Percentiles rank a stretch among this genome's conserved stretches.
phyloP scores from a whole-genome alignment of 2,888 invertebrate species.

The Zonitis immaculata region DNA sequence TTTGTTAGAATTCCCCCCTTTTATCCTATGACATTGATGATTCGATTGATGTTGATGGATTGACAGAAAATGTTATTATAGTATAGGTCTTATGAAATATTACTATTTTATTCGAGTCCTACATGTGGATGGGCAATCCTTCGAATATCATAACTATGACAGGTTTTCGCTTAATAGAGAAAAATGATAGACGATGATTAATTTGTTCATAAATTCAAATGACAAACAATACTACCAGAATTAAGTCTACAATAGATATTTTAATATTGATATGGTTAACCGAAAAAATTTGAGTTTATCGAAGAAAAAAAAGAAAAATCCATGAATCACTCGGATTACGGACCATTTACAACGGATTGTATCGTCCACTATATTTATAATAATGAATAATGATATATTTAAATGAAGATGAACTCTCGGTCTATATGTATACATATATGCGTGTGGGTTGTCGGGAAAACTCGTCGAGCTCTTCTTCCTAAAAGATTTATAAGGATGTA shows the following conservation, averaged over 20 bases:
- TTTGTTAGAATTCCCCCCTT: constrained; percentile 19
- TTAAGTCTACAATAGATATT: constrained; percentile 4
- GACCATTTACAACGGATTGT: neutral
- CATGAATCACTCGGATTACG: too few species aligned
- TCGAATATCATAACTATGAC: constrained; percentile 18
- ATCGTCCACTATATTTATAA: neutral
- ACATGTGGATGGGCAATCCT: constrained; percentile 15
- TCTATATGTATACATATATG: too few species aligned
- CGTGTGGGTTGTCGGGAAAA: constrained; percentile 1
- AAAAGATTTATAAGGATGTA: constrained; percentile 37
- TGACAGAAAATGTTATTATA: constrained; percentile 18
- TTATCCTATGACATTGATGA: constrained; percentile 20
- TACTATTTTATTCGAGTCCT: constrained; percentile 17
- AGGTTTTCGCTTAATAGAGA: constrained; percentile 15
- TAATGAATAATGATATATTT: constrained; percentile 7
- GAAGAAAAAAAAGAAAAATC: too few species aligned
- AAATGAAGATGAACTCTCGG: constrained; percentile 1
- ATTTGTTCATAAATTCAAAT: constrained; percentile 12
- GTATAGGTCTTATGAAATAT: constrained; percentile 20
- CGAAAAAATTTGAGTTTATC: too few species aligned
- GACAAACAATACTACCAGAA: constrained; percentile 13
- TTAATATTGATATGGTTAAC: neutral
- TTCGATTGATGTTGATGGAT: constrained; percentile 22
- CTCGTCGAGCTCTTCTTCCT: neutral
- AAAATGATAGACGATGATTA: constrained; percentile 20